Base-by-base conservation (phyloP, 2,888 invertebrate genomes). In the Aquatica leii region DNA sequence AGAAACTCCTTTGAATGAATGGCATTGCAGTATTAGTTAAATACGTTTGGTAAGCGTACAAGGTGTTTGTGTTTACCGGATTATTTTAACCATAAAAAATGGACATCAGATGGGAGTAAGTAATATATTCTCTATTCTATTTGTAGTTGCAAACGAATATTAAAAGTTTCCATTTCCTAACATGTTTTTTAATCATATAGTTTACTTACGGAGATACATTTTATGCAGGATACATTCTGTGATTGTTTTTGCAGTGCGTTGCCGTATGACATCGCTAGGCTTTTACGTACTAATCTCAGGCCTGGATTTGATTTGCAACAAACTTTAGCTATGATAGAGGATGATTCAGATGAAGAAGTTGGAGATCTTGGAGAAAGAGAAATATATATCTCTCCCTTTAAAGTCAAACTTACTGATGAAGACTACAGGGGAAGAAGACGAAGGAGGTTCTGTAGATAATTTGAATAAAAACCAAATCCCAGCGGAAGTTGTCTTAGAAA, bases 21-120 rank as follows among this genome's bases (percentile, higher is more conserved):
- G 12, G 37, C n/a, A 12, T 37, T 3, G 37, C 11, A 37, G n/a
- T 37, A 37, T 37, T 37, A 37, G 37, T 37, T n/a, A 37, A 37
- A 37, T 37, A 37, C 37, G 37, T 37, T 37, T 37, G 37, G n/a
- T 37, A 37, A 12, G 37, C n/a, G 37, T 37, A 2, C 11, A 37
- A 37, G 37, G 37, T 37, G 37, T 37, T 9, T 37, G 37, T 37
- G 37, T 37, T 37, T 37, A 37, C 5, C 37, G 9, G 37, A 37
- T 37, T 37, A 37, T 37, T 37, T 37, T 37, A n/a, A n/a, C 12
- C 5, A 37, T n/a, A 37, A n/a, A 37, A 37, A 37, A 37, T 37
- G 37, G 37, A 37, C 11, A 37, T 37, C 37, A 37, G 37, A 9
- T 37, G 37, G 37, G 37, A 37, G 37, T 37, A 37, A 37, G 37